phyloP scores from a whole-genome alignment of 2,797 vertebrate genomes.

The Chaunax sp. region DNA sequence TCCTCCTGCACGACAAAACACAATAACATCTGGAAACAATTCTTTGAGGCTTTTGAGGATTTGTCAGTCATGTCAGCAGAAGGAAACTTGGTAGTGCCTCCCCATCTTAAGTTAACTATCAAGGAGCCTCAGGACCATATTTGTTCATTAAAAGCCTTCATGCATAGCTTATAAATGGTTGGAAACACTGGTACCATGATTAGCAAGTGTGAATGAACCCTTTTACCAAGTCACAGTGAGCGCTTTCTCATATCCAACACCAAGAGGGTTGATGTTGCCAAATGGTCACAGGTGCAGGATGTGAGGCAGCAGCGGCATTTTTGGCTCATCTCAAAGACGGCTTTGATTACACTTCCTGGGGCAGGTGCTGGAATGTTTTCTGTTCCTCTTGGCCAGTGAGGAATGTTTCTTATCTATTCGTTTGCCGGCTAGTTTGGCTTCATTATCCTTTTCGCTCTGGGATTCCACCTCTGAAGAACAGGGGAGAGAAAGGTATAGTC shows the following conservation, averaged over 20 bases:
- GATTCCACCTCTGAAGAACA: conserved; percentile 47
- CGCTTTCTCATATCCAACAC: conserved; percentile 57
- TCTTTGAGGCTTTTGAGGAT: conserved; percentile 10
- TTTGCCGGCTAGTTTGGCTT: conserved; percentile 48
- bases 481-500: conserved; percentile 46
- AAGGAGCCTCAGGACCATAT: not conserved
- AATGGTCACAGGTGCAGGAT: conserved; percentile 76
- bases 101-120: not conserved
- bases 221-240: conserved; percentile 57
- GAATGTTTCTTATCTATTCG: conserved; percentile 60
- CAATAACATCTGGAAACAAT: conserved; percentile 37
- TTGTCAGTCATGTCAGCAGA: conserved; percentile 18
- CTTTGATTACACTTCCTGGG: conserved; percentile 78
- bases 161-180: conserved; percentile 22
- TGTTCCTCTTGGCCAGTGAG: conserved; percentile 67
- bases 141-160: conserved; percentile 20
- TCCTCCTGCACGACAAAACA: conserved; percentile 23
- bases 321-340: conserved; percentile 70
- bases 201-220: conserved; percentile 54
- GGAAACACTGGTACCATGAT: conserved; percentile 27
- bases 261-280: conserved; percentile 57
- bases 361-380: conserved; percentile 76
- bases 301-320: conserved; percentile 55
- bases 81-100: conserved; percentile 7
- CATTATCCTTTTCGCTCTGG: conserved; percentile 42